phyloP scores from a whole-genome alignment of 92 coral and sea anemone genomes.

The Plumapathes pennacea region DNA sequence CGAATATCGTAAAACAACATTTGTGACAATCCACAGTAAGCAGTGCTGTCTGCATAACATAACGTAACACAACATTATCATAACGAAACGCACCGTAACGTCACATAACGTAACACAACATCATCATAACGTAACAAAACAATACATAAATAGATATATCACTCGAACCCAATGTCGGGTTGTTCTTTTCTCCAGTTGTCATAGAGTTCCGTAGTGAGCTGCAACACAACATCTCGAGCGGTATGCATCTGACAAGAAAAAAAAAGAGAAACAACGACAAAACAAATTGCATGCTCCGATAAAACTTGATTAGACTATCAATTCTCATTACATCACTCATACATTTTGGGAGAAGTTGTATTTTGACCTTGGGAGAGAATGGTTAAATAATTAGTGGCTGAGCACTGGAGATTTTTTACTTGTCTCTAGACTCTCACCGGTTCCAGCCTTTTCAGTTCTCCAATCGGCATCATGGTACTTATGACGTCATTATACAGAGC shows the following conservation, averaged over 20 bases:
- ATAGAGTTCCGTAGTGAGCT: slow-evolving; percentile 57
- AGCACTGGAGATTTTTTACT: too few species aligned
- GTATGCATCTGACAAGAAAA: slow-evolving; percentile 31
- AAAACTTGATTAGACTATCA: background rate
- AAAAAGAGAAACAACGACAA: background rate
- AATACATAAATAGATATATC: background rate
- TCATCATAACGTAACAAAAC: background rate
- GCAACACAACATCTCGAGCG: slow-evolving; percentile 58
- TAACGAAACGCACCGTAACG: too few species aligned
- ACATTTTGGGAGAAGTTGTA: too few species aligned
- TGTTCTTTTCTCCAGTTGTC: slow-evolving; percentile 64
- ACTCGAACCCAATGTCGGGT: too few species aligned
- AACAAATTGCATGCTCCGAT: background rate
- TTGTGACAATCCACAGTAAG: too few species aligned
- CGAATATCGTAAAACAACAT: too few species aligned
- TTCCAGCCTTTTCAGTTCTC: slow-evolving; percentile 60
- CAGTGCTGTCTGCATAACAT: too few species aligned
- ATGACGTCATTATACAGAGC: slow-evolving; percentile 69
- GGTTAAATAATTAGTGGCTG: background rate
- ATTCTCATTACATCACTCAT: too few species aligned
- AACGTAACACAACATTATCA: too few species aligned
- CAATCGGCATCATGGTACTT: slow-evolving; percentile 48
- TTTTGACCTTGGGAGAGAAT: background rate
- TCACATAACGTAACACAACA: too few species aligned
- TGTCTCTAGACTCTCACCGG: slow-evolving; percentile 35